Evolutionary conservation across 2,888 invertebrate genomes (phyloP).

Genomic region (Oasisia sp.): DNA sequence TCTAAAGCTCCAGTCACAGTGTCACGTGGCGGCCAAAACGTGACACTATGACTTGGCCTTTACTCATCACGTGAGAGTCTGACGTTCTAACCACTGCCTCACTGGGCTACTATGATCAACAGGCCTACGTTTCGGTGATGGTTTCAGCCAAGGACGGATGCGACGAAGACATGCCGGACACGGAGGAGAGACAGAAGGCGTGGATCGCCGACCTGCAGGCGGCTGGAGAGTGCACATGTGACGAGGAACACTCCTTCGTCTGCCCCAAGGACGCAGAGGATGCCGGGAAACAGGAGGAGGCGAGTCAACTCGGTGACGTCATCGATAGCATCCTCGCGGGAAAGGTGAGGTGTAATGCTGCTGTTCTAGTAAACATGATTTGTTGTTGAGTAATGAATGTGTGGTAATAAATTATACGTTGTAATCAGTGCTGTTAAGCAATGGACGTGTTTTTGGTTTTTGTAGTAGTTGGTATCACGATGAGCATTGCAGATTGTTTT

Average conservation of each 20-base stretch:
- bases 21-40: too few species aligned
- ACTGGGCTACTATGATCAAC: neutral
- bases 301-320: slow-evolving; percentile 23
- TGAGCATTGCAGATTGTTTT: too few species aligned
- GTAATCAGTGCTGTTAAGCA: neutral
- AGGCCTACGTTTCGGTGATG: neutral
- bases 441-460: neutral
- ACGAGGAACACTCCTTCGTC: slow-evolving; percentile 92
- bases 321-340: slow-evolving; percentile 17
- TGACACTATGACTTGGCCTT: too few species aligned
- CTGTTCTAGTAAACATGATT: neutral
- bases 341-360: neutral
- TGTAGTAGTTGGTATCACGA: neutral
- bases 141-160: slow-evolving; percentile 85
- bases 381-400: neutral
- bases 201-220: slow-evolving; percentile 83
- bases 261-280: slow-evolving; percentile 71
- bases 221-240: slow-evolving; percentile 89
- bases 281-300: slow-evolving; percentile 1
- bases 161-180: slow-evolving; percentile 90
- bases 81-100: too few species aligned
- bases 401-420: neutral
- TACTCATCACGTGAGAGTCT: too few species aligned
- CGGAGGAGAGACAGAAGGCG: slow-evolving; percentile 92
- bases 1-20: too few species aligned